Conservation (phyloP, 2,888 invertebrate genomes). For the Lasioglossum calceatum region DNA sequence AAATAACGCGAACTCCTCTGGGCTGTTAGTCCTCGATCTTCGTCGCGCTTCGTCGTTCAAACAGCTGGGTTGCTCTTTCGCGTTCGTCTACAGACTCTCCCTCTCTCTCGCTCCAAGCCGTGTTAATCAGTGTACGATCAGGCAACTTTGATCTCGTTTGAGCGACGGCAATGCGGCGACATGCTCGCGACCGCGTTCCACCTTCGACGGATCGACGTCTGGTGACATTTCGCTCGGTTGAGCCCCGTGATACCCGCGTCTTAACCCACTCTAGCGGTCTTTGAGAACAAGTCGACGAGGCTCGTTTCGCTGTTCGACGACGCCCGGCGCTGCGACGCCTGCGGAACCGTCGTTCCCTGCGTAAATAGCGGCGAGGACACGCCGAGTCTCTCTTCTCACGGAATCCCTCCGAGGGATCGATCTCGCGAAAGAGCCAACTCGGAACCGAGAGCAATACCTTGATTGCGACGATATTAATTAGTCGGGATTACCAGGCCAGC, state of each 20-base stretch:
- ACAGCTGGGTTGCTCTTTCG: constrained; percentile 8
- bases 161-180: constrained; percentile 1
- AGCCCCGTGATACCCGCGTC: constrained; percentile 7
- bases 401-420: constrained; percentile 58
- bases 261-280: constrained; percentile 14
- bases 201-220: constrained; percentile 32
- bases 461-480: constrained; percentile 69
- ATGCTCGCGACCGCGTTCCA: background rate
- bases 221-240: constrained; percentile 33
- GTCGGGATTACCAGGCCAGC: constrained; percentile 36
- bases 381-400: constrained; percentile 10
- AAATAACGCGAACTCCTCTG: background rate
- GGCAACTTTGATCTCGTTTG: constrained; percentile 62
- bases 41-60: background rate
- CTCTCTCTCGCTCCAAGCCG: background rate
- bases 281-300: constrained; percentile 24
- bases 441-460: constrained; percentile 54
- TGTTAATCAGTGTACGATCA: constrained; percentile 61
- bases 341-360: constrained; percentile 45
- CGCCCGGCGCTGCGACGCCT: background rate
- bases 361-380: constrained; percentile 34
- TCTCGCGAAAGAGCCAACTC: constrained; percentile 12
- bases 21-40: background rate
- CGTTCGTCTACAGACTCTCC: background rate
- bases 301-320: constrained; percentile 1